Conservation (phyloP, 2,113 vertebrate species). For the Anser cygnoides region DNA sequence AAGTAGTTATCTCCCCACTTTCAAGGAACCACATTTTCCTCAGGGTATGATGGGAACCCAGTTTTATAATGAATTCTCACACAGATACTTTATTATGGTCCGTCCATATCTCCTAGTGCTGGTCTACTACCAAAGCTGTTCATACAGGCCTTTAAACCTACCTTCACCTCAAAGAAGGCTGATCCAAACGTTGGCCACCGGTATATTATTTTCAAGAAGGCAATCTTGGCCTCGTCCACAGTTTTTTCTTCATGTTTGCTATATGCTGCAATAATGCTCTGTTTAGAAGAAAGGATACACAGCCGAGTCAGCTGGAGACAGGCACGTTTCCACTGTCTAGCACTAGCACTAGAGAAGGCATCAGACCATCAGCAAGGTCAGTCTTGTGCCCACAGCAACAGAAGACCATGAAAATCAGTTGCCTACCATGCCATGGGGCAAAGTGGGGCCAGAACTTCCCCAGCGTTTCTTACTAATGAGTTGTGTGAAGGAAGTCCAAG, state of each 20-base stretch:
- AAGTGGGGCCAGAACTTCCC: background rate
- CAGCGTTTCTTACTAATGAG: background rate
- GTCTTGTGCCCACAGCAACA: background rate
- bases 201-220: slow-evolving; percentile 86
- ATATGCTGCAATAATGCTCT: slow-evolving; percentile 79
- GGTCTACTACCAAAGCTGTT: background rate
- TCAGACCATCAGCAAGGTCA: background rate
- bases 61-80: background rate
- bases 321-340: background rate
- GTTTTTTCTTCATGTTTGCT: slow-evolving; percentile 84
- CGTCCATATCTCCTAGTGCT: background rate
- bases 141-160: slow-evolving; percentile 52
- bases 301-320: background rate
- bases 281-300: background rate
- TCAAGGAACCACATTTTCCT: background rate
- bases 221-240: slow-evolving; percentile 85
- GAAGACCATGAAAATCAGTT: background rate
- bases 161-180: slow-evolving; percentile 98
- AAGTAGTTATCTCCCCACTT: background rate
- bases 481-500: background rate
- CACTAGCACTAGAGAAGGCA: background rate
- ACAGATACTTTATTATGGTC: background rate
- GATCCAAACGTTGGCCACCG: slow-evolving; percentile 95
- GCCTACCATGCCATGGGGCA: background rate
- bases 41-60: background rate